A percentile compares a stretch with the other conserved stretches of the same genome.
phyloP scores from a whole-genome alignment of 2,797 vertebrate species.

The Lepilemur ruficaudatus region DNA sequence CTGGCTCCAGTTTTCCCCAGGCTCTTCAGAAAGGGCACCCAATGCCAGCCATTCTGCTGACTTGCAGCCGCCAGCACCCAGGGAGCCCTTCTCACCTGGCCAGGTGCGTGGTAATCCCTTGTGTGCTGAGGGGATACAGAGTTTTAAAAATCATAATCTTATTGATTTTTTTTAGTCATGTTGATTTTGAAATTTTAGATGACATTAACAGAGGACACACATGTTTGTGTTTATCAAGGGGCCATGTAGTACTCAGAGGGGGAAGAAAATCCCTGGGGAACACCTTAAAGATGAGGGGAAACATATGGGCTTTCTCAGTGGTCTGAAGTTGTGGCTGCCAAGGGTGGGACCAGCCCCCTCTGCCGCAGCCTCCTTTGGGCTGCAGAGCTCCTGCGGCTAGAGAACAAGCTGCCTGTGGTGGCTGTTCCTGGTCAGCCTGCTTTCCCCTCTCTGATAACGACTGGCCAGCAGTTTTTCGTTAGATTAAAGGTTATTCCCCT shows the following conservation, averaged over 20 bases:
- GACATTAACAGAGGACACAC: not conserved
- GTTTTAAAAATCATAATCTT: not conserved
- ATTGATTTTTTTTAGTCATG: not conserved
- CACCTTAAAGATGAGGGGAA: too few relatives aligned
- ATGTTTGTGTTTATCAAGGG: not conserved
- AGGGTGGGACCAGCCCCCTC: not conserved
- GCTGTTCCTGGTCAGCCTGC: not conserved
- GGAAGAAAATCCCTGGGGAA: not conserved
- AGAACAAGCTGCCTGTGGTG: not conserved
- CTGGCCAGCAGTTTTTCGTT: not conserved
- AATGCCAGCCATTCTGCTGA: not conserved
- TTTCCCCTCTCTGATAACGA: not conserved
- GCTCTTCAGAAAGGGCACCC: not conserved
- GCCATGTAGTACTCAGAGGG: not conserved
- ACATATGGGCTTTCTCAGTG: not conserved
- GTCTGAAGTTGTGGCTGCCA: not conserved
- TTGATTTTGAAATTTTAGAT: not conserved
- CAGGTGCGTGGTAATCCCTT: not conserved
- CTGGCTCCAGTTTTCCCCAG: not conserved
- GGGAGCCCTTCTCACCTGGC: not conserved
- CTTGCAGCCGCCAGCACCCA: not conserved
- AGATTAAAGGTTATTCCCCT: not conserved
- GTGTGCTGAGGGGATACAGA: not conserved
- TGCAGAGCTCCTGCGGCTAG: fast-evolving
- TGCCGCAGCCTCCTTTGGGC: not conserved